Evolutionary conservation across 2,113 vertebrate species (phyloP).

Genomic region (Blennius ocellaris): DNA sequence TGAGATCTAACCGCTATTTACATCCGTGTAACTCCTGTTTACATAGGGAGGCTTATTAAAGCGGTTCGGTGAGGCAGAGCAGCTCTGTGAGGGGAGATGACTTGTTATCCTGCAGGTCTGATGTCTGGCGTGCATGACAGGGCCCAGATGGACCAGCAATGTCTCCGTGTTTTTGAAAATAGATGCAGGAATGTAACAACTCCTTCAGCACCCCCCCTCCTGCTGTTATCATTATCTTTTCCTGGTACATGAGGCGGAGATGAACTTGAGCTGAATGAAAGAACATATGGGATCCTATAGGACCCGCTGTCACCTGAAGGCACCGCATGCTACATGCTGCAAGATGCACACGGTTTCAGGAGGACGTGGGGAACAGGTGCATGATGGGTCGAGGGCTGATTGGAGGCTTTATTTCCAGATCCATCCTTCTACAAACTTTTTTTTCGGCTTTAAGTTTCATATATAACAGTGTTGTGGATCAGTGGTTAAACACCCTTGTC

Average conservation of each 20-base stretch:
- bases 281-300: slow-evolving; percentile 23
- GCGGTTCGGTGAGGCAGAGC: slow-evolving; percentile 65
- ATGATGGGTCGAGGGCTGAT: no score
- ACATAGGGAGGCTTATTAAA: slow-evolving; percentile 61
- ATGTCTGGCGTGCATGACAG: slow-evolving; percentile 68
- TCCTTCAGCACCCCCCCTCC: not conserved
- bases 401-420: no score
- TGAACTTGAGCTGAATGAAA: not conserved
- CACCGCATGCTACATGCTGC: slow-evolving; percentile 17
- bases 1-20: not conserved
- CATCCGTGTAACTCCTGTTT: slow-evolving; percentile 11
- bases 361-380: no score
- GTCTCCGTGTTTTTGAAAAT: slow-evolving; percentile 17
- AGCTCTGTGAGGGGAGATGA: slow-evolving; percentile 53
- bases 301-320: slow-evolving; percentile 7
- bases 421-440: no score
- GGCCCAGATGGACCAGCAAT: slow-evolving; percentile 64
- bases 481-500: no score
- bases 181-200: not conserved
- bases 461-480: no score
- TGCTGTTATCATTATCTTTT: not conserved
- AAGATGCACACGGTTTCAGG: no score
- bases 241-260: not conserved
- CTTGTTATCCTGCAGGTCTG: slow-evolving; percentile 36
- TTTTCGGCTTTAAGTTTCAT: no score